These are phyloP conservation scores for Trachurus trachurus DNA, from an alignment of 2,797 vertebrate species.

Conservation along the genomic window DNA sequence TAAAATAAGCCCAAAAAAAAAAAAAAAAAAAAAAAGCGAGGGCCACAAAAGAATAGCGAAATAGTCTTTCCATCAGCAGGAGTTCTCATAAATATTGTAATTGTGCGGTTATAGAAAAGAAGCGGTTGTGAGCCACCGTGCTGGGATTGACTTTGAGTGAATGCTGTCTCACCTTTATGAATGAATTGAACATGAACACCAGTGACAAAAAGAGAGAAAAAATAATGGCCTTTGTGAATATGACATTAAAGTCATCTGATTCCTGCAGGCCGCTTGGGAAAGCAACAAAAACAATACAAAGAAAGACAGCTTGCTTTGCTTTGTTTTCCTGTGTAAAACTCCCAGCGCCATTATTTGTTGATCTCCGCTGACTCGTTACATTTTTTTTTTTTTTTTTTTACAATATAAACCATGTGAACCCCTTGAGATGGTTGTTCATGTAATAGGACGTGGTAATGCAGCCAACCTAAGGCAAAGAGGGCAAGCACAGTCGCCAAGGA, in stretches of 20 bases:
- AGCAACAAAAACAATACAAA: conserved; percentile 28
- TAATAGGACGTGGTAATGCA: conserved; percentile 55
- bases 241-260: conserved; percentile 66
- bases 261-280: conserved; percentile 44
- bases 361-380: conserved; percentile 66
- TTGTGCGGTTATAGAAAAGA: conserved; percentile 81
- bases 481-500: conserved; percentile 32
- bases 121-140: conserved; percentile 58
- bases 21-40: conserved; percentile 53
- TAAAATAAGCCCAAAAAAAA: conserved; percentile 74
- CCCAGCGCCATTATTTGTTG: conserved; percentile 22
- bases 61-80: conserved; percentile 77
- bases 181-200: conserved; percentile 72
- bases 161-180: conserved; percentile 75
- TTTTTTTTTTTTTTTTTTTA: conserved; percentile 41
- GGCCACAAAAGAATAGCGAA: conserved; percentile 69
- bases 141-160: conserved; percentile 82
- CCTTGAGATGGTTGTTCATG: conserved; percentile 44
- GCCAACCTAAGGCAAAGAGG: conserved; percentile 43
- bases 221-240: conserved; percentile 65
- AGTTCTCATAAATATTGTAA: conserved; percentile 88
- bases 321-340: conserved; percentile 29
- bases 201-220: conserved; percentile 49
- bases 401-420: conserved; percentile 49
- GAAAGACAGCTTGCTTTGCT: conserved; percentile 19